Conservation (phyloP, 2,888 invertebrate species). For the Nycteola revayana region DNA sequence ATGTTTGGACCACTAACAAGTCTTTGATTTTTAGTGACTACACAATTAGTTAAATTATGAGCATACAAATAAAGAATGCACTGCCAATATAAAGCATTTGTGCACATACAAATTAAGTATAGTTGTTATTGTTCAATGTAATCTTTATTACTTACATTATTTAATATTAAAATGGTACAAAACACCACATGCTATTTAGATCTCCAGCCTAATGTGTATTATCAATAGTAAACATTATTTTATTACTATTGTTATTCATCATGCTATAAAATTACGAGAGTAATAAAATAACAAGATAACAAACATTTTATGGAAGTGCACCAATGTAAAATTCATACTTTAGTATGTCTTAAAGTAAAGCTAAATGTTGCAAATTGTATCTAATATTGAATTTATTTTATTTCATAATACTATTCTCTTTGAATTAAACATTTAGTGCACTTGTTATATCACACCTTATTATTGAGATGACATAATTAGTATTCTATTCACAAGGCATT, state of each 20-base stretch:
- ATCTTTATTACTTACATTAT: conserved; percentile 29
- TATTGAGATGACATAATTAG: conserved; percentile 15
- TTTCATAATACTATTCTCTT: too few species aligned
- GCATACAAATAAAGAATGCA: conserved; percentile 33
- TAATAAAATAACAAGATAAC: conserved; percentile 9
- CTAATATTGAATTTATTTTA: too few species aligned
- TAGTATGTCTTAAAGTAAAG: too few species aligned
- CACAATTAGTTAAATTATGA: conserved; percentile 29
- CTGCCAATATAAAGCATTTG: conserved; percentile 41
- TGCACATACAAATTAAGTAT: conserved; percentile 34
- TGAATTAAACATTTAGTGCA: neutral
- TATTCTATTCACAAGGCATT: conserved; percentile 31
- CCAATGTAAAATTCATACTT: too few species aligned
- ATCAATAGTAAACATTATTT: conserved; percentile 7
- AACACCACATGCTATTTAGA: conserved; percentile 23
- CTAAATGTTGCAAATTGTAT: too few species aligned
- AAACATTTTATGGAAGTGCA: too few species aligned
- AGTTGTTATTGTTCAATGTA: conserved; percentile 26
- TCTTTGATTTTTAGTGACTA: conserved; percentile 56
- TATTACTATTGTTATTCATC: conserved; percentile 8
- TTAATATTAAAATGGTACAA: conserved; percentile 21
- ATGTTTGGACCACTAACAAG: conserved; percentile 75
- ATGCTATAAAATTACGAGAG: conserved; percentile 13
- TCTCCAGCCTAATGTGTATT: conserved; percentile 19
- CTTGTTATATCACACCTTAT: neutral